Conservation (phyloP, 2,113 vertebrate species). For the Silurus meridionalis region DNA sequence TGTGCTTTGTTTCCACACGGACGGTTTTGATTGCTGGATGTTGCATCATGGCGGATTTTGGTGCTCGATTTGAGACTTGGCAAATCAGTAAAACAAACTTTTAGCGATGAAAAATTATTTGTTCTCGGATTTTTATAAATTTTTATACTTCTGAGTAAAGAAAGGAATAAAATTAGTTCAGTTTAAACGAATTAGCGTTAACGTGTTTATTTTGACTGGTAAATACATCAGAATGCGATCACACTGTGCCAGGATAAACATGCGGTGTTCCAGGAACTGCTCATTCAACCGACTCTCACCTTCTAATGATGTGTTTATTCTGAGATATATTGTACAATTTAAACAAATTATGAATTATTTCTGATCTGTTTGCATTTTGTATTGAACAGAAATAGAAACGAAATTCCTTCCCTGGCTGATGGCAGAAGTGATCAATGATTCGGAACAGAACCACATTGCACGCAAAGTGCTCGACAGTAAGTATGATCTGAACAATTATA, state of each 20-base stretch:
- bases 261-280: neutral
- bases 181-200: too few species aligned
- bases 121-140: too few species aligned
- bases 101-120: too few species aligned
- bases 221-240: too few species aligned
- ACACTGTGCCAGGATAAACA: neutral
- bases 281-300: neutral
- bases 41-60: too few species aligned
- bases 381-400: conserved; percentile 82
- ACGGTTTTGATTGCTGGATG: too few species aligned
- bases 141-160: too few species aligned
- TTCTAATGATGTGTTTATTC: neutral
- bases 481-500: conserved; percentile 47
- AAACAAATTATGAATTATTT: neutral
- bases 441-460: conserved; percentile 74
- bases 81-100: too few species aligned
- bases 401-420: conserved; percentile 87
- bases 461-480: conserved; percentile 86
- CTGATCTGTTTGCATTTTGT: conserved; percentile 18
- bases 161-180: too few species aligned
- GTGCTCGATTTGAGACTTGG: too few species aligned
- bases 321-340: neutral
- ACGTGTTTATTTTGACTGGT: too few species aligned
- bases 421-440: conserved; percentile 72
- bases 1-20: too few species aligned